These are phyloP conservation scores for Epizoanthus fatuus DNA, from an alignment of 92 coral and sea anemone genomes.

Conservation along the genomic window DNA sequence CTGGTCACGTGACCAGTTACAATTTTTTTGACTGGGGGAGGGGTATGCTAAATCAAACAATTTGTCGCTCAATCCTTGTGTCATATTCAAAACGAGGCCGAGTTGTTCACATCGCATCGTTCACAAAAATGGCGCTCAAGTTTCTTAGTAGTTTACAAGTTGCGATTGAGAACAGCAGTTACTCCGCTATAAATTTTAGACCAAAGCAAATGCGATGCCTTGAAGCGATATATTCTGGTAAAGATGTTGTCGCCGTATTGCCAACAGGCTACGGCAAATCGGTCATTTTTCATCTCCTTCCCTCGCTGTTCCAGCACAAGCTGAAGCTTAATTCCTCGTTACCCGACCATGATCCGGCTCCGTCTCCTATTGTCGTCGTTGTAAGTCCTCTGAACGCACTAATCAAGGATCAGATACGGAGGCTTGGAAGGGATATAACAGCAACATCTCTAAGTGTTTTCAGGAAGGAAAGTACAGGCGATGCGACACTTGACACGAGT, in stretches of 20 bases:
- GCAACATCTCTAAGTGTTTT: conserved; percentile 32
- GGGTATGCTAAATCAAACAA: neutral
- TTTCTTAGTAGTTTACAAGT: conserved; percentile 59
- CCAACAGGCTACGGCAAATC: conserved; percentile 28
- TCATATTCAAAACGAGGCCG: conserved; percentile 31
- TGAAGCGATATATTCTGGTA: conserved; percentile 34
- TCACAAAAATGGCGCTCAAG: conserved; percentile 25
- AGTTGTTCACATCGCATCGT: neutral
- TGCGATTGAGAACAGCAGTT: conserved; percentile 50
- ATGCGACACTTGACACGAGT: conserved; percentile 26
- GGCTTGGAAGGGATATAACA: conserved; percentile 50
- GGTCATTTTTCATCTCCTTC: conserved; percentile 7
- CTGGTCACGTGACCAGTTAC: no score
- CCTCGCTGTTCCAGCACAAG: conserved; percentile 14
- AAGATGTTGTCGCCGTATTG: conserved; percentile 43
- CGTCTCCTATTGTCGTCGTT: conserved; percentile 49
- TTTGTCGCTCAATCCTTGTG: conserved; percentile 26
- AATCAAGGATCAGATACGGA: conserved; percentile 59
- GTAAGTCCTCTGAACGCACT: conserved; percentile 58
- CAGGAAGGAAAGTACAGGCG: conserved; percentile 8
- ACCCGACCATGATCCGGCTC: conserved; percentile 14
- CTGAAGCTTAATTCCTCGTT: conserved; percentile 11
- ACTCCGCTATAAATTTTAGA: conserved; percentile 45
- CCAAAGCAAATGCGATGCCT: conserved; percentile 36
- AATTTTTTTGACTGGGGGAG: conserved; percentile 5